Conservation (phyloP, 2,888 invertebrate species). For the Eudasyphora cyanicolor region DNA sequence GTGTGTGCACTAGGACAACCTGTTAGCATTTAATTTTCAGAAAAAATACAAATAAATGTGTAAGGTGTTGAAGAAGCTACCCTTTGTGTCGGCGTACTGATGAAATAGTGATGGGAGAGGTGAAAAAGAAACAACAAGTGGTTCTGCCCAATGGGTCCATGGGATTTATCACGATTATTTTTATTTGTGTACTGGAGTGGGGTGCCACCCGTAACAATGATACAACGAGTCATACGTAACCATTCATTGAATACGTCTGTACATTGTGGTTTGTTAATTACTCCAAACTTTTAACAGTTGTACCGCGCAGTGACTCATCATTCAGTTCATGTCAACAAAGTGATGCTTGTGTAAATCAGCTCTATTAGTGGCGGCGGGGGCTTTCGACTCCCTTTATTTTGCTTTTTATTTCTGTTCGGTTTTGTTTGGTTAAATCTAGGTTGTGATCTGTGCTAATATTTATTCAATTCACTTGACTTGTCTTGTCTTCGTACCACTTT, state of each 20-base stretch:
- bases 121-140: constrained; percentile 48
- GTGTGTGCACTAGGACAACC: too few relatives aligned
- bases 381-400: background rate
- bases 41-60: constrained; percentile 36
- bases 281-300: background rate
- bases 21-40: background rate
- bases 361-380: background rate
- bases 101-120: too few relatives aligned
- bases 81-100: background rate
- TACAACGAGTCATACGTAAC: background rate
- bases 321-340: background rate
- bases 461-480: constrained; percentile 9
- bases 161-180: constrained; percentile 54
- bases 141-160: constrained; percentile 46
- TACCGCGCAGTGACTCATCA: constrained; percentile 9
- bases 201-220: constrained; percentile 4
- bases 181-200: constrained; percentile 43
- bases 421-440: constrained; percentile 27
- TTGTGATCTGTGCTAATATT: constrained; percentile 54
- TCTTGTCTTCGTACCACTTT: constrained; percentile 14
- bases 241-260: background rate
- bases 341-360: background rate
- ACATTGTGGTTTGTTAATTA: constrained; percentile 22
- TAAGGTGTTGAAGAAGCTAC: constrained; percentile 49
- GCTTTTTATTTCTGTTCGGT: constrained; percentile 20